Percentiles rank a stretch among this genome's conserved stretches.
phyloP scores from a whole-genome alignment of 2,113 vertebrate species.

The Callopanchax toddi region DNA sequence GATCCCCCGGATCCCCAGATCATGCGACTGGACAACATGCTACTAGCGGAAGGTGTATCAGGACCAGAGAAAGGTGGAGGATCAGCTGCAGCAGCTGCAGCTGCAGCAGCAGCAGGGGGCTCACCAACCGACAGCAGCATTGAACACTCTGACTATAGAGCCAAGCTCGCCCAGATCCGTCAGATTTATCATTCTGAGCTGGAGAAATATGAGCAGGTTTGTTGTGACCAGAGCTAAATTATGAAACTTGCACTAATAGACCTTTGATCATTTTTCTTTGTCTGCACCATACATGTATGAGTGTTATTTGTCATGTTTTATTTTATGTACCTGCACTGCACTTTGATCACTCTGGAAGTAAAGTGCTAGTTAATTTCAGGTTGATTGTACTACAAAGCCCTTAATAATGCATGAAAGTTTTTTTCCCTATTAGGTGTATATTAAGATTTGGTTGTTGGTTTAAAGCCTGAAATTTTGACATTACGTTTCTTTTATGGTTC shows the following conservation, averaged over 20 bases:
- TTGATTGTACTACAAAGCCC: neutral
- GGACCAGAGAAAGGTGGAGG: slow-evolving; percentile 87
- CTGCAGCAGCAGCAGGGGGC: slow-evolving; percentile 87
- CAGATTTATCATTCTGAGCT: slow-evolving; percentile 93
- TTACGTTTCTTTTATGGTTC: neutral
- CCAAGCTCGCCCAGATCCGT: slow-evolving; percentile 90
- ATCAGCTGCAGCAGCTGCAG: slow-evolving; percentile 82
- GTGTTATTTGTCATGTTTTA: too few relatives aligned
- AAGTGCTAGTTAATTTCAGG: too few relatives aligned
- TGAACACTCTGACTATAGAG: slow-evolving; percentile 92
- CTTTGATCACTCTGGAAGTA: too few relatives aligned
- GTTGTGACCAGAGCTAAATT: slow-evolving; percentile 5
- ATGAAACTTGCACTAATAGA: too few relatives aligned
- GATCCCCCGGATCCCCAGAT: slow-evolving; percentile 89
- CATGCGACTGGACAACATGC: slow-evolving; percentile 90
- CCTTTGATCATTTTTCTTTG: neutral
- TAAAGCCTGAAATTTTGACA: too few relatives aligned
- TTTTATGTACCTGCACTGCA: neutral
- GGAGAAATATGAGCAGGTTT: slow-evolving; percentile 93
- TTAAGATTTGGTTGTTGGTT: neutral
- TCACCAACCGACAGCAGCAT: slow-evolving; percentile 89
- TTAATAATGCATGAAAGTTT: neutral
- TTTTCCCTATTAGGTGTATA: neutral
- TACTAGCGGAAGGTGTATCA: slow-evolving; percentile 89
- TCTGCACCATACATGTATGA: too few relatives aligned